Evolutionary conservation across 2,113 vertebrate species (phyloP).

Genomic region (Ornithorhynchus anatinus): DNA sequence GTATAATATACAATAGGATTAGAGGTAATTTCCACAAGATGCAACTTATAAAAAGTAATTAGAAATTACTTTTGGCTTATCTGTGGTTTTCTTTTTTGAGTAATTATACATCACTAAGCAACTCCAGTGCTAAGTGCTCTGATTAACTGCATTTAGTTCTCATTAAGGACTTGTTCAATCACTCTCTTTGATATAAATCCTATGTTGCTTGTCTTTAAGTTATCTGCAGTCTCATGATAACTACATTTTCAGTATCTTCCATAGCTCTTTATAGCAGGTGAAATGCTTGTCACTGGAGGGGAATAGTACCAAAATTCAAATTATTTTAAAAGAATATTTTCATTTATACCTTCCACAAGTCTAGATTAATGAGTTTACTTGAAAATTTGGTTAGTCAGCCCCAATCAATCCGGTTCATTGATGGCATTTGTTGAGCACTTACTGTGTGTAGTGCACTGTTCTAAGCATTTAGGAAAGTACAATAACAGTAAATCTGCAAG

Average conservation of each 20-base stretch:
- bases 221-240: background rate
- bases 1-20: background rate
- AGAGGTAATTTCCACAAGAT: background rate
- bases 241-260: background rate
- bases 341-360: too few species aligned
- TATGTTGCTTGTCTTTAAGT: background rate
- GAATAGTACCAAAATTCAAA: too few species aligned
- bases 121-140: background rate
- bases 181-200: background rate
- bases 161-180: background rate
- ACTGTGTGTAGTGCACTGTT: too few species aligned
- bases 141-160: background rate
- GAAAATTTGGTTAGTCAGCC: too few species aligned
- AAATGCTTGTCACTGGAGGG: background rate
- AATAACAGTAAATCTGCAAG: too few species aligned
- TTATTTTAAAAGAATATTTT: too few species aligned
- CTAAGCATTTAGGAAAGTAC: too few species aligned
- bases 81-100: conserved; percentile 12
- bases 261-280: background rate
- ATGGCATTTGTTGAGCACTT: too few species aligned
- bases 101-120: background rate
- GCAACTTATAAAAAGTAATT: background rate
- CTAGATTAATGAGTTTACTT: too few species aligned
- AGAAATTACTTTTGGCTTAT: background rate
- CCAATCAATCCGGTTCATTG: too few species aligned